These are phyloP conservation scores for Patella caerulea DNA, from an alignment of 2,888 invertebrate genomes.

Conservation along the genomic window DNA sequence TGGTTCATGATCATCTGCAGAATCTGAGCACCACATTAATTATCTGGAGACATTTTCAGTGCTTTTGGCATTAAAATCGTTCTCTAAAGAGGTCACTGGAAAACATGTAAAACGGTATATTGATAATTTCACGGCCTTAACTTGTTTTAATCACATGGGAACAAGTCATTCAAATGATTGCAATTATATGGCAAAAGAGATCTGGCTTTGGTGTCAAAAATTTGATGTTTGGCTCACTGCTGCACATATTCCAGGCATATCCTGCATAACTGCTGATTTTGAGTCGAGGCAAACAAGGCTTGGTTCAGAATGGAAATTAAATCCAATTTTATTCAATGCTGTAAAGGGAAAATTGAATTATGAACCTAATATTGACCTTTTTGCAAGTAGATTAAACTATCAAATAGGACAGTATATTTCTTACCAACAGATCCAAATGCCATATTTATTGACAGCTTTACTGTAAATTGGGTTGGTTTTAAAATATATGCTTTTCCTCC, in stretches of 20 bases:
- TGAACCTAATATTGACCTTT: background rate
- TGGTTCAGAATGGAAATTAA: too few species aligned
- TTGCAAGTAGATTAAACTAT: background rate
- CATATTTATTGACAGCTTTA: too few species aligned
- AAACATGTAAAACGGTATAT: conserved; percentile 17
- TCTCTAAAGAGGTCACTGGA: background rate
- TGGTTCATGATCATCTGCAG: background rate
- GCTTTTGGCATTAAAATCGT: conserved; percentile 6
- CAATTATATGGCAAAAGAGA: background rate
- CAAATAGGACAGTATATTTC: background rate
- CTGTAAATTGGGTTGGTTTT: background rate
- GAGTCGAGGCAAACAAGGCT: background rate
- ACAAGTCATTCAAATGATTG: too few species aligned
- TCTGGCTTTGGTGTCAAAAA: too few species aligned
- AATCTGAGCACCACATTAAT: conserved; percentile 11
- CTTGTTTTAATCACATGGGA: background rate
- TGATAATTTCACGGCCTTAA: conserved; percentile 9
- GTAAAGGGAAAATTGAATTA: background rate
- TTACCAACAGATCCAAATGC: background rate
- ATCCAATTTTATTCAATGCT: background rate
- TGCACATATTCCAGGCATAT: conserved; percentile 21
- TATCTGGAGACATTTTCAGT: conserved; percentile 18
- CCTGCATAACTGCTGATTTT: conserved; percentile 22
- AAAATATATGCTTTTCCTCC: background rate
- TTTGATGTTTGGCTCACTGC: conserved; percentile 23